phyloP scores from a whole-genome alignment of 2,113 vertebrate species.

The Otus sunia region DNA sequence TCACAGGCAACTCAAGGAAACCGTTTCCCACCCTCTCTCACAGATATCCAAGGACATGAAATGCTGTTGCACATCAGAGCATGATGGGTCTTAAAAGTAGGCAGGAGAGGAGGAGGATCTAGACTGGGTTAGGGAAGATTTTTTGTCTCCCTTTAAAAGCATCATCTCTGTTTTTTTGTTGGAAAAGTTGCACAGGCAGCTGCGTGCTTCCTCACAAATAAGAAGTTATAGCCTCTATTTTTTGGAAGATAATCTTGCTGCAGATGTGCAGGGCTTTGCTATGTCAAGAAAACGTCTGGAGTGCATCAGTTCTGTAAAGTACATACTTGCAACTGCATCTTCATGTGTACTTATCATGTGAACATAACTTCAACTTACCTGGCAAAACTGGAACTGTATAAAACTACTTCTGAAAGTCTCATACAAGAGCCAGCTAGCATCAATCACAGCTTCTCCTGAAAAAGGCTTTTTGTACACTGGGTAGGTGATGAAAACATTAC shows the following conservation, averaged over 20 bases:
- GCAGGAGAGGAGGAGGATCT: rapidly evolving
- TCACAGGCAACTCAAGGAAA: neutral
- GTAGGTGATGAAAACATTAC: neutral
- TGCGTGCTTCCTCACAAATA: neutral
- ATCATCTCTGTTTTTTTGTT: rapidly evolving
- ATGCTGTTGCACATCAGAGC: neutral
- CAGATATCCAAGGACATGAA: rapidly evolving
- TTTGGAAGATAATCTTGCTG: neutral
- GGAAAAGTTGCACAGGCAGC: neutral
- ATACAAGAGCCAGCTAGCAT: neutral
- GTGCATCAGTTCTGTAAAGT: neutral
- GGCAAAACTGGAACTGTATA: rapidly evolving
- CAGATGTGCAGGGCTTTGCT: neutral
- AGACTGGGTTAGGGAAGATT: neutral
- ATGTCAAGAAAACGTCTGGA: neutral
- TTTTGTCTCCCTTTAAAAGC: neutral
- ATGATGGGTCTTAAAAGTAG: neutral
- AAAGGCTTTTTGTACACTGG: neutral
- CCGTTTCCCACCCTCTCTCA: neutral
- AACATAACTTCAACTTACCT: neutral
- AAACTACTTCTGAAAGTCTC: neutral
- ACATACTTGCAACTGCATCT: rapidly evolving
- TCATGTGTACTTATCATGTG: rapidly evolving
- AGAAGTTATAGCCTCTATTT: neutral
- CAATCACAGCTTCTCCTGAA: neutral